Evolutionary conservation across 2,113 vertebrate genomes (phyloP), one percentile per base, ranked within the genome.

Genomic region (Chionis minor): DNA sequence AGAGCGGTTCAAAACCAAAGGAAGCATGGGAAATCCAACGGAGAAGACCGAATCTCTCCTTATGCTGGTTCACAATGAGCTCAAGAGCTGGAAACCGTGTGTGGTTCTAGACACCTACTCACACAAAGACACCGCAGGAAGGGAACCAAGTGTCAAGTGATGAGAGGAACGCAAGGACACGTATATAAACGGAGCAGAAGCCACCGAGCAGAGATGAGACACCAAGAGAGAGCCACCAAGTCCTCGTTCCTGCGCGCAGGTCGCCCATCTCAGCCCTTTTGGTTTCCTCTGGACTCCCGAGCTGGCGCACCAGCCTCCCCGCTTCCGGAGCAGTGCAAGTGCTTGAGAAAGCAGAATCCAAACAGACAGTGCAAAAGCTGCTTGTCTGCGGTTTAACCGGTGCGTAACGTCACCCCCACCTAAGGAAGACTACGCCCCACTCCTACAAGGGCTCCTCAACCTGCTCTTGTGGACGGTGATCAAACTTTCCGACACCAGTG

Each of bases 11-110:
- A 33, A 45, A 66, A 15, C 33, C 61, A 65, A 47, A 33, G 10
- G 14, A 10, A 86, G 4, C 66, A 8, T 15, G 0, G 0, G 20
- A 38, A 51, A 35, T 3, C 14, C 6, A 52, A n/a, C 0, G 0
- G 17, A 55, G 52, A 33, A 63, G 19, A 79, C 61, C 15, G 2
- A 26, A 70, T 14, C 19, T 65, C 80, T 21, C 15, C 44, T n/a
- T 14, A 20, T 1, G 26, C 51, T 71, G 45, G 28, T 56, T 56
- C 21, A 26, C 1, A 26, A 18, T 4, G 86, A 88, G 42, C 44
- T 32, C 58, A 38, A 55, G 59, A 81, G 40, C 65, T 92, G 74
- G 40, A 38, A 77, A 33, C 9, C 0, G 27, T 1, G 59, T 8
- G 38, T 1, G 1, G 56, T 8, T 49, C 71, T 22, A 32, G 69